Percentiles rank a stretch among this genome's conserved stretches.
Conservation (phyloP, 2,797 vertebrate genomes). For the Alectoris magna region DNA sequence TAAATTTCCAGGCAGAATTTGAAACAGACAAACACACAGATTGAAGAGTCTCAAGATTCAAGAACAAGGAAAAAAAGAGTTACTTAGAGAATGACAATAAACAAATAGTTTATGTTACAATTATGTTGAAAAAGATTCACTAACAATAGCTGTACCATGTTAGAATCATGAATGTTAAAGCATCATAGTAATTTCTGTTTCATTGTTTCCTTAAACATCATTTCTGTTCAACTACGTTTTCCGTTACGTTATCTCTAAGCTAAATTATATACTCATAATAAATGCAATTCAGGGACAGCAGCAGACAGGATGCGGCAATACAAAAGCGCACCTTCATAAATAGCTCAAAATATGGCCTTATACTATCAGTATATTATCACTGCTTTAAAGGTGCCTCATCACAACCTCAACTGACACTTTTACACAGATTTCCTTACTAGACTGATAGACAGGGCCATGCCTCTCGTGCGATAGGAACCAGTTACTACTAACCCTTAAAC, state of each 20-base stretch:
- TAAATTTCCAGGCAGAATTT: constrained; percentile 58
- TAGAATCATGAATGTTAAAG: neutral
- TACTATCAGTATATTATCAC: neutral
- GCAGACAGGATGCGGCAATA: neutral
- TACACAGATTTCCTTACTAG: neutral
- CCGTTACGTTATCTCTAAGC: neutral
- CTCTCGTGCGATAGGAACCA: neutral
- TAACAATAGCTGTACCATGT: neutral
- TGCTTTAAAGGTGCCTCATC: neutral
- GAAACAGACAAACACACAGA: constrained; percentile 50
- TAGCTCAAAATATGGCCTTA: neutral
- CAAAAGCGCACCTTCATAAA: neutral
- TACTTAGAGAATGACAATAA: neutral
- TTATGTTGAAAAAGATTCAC: neutral
- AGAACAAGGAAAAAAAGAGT: constrained; percentile 50
- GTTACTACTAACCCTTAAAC: neutral
- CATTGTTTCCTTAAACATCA: neutral
- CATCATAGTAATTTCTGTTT: neutral
- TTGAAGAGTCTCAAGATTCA: constrained; percentile 53
- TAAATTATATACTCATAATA: neutral
- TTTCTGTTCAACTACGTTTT: neutral
- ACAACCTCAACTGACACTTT: neutral
- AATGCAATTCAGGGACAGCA: neutral
- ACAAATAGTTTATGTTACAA: neutral
- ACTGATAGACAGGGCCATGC: neutral